A percentile compares a stretch with the other conserved stretches of the same genome.
Conservation (phyloP, 2,888 invertebrate species). For the Agrochola lota region DNA sequence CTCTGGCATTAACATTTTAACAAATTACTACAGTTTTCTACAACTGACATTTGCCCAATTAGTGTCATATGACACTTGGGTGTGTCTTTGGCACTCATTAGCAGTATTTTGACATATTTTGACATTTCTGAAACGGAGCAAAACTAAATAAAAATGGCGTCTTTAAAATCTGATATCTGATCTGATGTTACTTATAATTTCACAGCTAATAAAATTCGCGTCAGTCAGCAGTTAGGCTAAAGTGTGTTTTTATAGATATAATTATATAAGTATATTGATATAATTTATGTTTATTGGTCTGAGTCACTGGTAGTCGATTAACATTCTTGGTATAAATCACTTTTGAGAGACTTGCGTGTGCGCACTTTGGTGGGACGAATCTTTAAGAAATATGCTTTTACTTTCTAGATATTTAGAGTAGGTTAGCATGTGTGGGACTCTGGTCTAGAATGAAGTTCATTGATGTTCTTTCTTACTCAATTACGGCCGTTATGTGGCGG, state of each 20-base stretch:
- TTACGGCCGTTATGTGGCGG: too few species aligned
- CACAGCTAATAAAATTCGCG: constrained; percentile 32
- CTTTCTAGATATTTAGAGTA: constrained; percentile 4
- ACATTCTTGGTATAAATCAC: constrained; percentile 43
- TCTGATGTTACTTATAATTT: constrained; percentile 2
- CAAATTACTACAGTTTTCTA: background rate
- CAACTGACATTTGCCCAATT: constrained; percentile 23
- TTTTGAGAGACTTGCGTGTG: constrained; percentile 22
- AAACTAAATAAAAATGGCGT: background rate
- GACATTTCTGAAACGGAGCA: constrained; percentile 7
- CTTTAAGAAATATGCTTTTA: constrained; percentile 14
- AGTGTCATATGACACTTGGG: constrained; percentile 5
- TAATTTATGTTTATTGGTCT: constrained; percentile 30
- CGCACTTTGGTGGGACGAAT: constrained; percentile 1
- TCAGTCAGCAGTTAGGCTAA: constrained; percentile 27
- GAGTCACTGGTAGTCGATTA: constrained; percentile 42
- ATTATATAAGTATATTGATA: constrained; percentile 22
- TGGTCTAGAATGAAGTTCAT: background rate
- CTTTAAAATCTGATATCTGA: background rate
- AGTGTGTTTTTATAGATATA: constrained; percentile 32
- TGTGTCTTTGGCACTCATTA: constrained; percentile 10
- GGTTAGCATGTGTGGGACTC: background rate
- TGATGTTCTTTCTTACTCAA: too few species aligned
- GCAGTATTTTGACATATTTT: constrained; percentile 15
- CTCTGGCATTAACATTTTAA: background rate